Conservation (phyloP, 2,113 vertebrate genomes). For the Epinephelus fuscoguttatus region DNA sequence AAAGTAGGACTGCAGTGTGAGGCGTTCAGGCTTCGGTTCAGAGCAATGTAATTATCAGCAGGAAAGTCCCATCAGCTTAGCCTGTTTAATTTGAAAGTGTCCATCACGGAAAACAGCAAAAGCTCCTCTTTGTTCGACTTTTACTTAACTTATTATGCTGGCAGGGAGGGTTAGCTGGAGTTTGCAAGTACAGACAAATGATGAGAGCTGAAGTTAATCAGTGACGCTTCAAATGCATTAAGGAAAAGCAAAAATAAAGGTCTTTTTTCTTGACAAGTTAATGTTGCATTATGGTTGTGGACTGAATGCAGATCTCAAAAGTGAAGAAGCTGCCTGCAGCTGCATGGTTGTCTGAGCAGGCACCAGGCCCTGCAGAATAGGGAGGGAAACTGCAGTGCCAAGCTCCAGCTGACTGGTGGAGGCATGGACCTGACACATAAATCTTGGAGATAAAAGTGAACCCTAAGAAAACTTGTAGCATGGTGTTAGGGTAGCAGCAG, state of each 20-base stretch:
- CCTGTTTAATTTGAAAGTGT: not conserved
- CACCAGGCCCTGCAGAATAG: conserved; percentile 41
- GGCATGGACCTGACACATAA: conserved; percentile 31
- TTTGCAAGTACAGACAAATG: not conserved
- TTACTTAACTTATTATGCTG: not conserved
- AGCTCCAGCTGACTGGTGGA: conserved; percentile 44
- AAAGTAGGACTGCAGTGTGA: conserved; percentile 22
- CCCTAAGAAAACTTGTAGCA: conserved; percentile 14
- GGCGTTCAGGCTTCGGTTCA: conserved; percentile 22
- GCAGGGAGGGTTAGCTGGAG: not conserved
- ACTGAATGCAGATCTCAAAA: not conserved
- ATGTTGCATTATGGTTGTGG: not conserved
- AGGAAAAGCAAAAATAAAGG: not conserved
- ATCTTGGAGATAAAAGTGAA: conserved; percentile 34
- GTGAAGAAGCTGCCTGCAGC: not conserved
- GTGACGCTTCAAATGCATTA: not conserved
- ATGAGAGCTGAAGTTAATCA: not conserved
- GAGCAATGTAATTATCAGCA: not conserved
- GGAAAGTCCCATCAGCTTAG: not conserved
- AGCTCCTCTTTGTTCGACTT: not conserved
- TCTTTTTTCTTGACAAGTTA: not conserved
- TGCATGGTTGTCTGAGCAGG: conserved; percentile 13
- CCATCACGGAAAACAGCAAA: accelerated
- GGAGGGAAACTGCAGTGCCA: conserved; percentile 35
- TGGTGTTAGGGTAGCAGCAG: conserved; percentile 12